phyloP scores from a whole-genome alignment of 2,888 invertebrate genomes.

The Resseliella maxima region DNA sequence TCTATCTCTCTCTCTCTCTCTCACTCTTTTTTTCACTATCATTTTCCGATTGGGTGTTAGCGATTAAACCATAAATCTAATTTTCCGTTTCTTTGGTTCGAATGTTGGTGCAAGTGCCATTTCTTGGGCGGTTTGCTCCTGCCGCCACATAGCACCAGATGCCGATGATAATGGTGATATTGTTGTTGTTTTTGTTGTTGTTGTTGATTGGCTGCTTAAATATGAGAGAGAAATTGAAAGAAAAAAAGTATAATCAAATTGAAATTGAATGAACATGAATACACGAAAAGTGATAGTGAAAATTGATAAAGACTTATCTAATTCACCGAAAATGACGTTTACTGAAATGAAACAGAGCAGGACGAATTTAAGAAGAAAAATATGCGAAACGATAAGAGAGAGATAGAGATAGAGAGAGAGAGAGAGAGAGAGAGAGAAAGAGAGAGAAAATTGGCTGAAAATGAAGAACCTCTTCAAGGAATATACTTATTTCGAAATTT shows the following conservation, averaged over 20 bases:
- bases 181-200: no score
- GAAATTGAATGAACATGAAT: slow-evolving; percentile 48
- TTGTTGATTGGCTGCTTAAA: slow-evolving; percentile 21
- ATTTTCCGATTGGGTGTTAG: slow-evolving; percentile 55
- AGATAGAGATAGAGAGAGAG: not conserved
- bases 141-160: no score
- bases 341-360: not conserved
- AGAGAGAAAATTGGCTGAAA: not conserved
- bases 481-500: not conserved
- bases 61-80: slow-evolving; percentile 55
- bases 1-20: no score
- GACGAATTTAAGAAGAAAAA: not conserved
- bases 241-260: slow-evolving; percentile 51
- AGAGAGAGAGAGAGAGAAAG: not conserved
- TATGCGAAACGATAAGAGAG: not conserved
- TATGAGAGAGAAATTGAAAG: no score
- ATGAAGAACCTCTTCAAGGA: not conserved
- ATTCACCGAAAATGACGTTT: not conserved
- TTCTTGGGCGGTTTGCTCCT: slow-evolving; percentile 21
- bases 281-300: slow-evolving; percentile 41
- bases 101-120: not conserved
- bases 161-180: not conserved
- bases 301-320: slow-evolving; percentile 41
- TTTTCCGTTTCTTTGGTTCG: slow-evolving; percentile 39
- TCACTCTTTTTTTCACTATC: slow-evolving; percentile 42